Evolutionary conservation across 2,888 invertebrate species (phyloP).

Genomic region (Hoplodrina ambigua): DNA sequence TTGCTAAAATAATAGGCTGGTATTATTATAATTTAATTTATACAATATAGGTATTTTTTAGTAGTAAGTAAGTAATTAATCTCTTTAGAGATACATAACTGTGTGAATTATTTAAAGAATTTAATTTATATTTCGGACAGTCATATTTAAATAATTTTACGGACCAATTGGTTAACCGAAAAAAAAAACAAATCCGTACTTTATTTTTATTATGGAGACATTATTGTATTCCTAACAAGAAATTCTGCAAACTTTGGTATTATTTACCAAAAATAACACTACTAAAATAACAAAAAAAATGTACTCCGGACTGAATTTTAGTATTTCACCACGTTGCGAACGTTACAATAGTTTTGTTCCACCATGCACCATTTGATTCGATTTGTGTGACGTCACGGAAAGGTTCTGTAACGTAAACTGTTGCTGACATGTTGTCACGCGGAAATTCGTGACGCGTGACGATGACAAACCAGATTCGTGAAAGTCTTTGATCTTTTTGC

Average conservation of each 20-base stretch:
- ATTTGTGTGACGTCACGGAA: conserved; percentile 50
- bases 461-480: conserved; percentile 6
- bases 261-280: background rate
- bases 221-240: background rate
- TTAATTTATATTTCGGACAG: too few relatives aligned
- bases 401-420: conserved; percentile 62
- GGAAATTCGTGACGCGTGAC: conserved; percentile 32
- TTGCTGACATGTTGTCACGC: conserved; percentile 59
- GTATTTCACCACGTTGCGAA: conserved; percentile 27
- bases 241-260: background rate
- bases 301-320: conserved; percentile 24
- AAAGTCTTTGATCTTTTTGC: too few relatives aligned
- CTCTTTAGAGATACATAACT: too few relatives aligned
- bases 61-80: too few relatives aligned
- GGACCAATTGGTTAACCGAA: too few relatives aligned
- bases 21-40: too few relatives aligned
- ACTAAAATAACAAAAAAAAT: conserved; percentile 14
- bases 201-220: too few relatives aligned
- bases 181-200: too few relatives aligned
- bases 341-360: conserved; percentile 30
- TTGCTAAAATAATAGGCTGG: too few relatives aligned
- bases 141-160: too few relatives aligned
- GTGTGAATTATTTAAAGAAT: too few relatives aligned
- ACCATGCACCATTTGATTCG: conserved; percentile 35
- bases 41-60: too few relatives aligned